Evolutionary conservation across 1,140 invertebrate species (phyloP), one percentile per base, ranked within the genome.

Genomic region (Aphaenogaster ashmeadi): DNA sequence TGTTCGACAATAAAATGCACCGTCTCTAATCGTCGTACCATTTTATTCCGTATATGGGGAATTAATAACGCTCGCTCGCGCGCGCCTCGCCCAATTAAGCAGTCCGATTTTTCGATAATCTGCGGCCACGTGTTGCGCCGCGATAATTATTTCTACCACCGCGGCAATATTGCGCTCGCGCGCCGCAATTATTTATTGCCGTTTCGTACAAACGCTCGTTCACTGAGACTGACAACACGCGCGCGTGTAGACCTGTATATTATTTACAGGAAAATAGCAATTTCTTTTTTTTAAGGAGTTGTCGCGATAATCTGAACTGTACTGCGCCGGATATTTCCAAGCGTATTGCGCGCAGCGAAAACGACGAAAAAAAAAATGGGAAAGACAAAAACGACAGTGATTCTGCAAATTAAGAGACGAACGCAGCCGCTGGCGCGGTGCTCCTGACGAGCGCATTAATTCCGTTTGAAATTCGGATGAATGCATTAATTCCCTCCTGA

Each of bases 111-210:
- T 90, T 90, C 89, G 89, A 90, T 90, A 90, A 90, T 90, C 89
- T 85, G 90, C 89, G 81, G 89, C 90, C 90, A 91, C 90, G 90
- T 91, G 90, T 91, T 91, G 90, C 90, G 87, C 81, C 77, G 87
- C 87, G 87, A 90, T 90, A 90, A 90, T 90, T 90, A 90, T 87
- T 90, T 90, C 81, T 44, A 78, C 62, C 74, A 71, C 72, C 80
- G 69, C 69, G 80, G 71, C 80, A 62, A 84, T 84, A 84, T 84
- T 60, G 80, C 80, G 80, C 80, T 74, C 80, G 54, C 27, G 69
- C 41, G 41, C 56, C 41, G 15, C 69, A 84, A 84, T 84, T 84
- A 84, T 84, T 84, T 75, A 84, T 84, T 56, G 69, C 27, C 44
- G 44, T 27, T 84, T 84, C 41, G 21, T 41, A 75, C 54, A 60